A percentile compares a stretch with the other conserved stretches of the same genome.
These are phyloP conservation scores for Tylochromis polylepis DNA, from an alignment of 2,113 vertebrate species.

Conservation along the genomic window DNA sequence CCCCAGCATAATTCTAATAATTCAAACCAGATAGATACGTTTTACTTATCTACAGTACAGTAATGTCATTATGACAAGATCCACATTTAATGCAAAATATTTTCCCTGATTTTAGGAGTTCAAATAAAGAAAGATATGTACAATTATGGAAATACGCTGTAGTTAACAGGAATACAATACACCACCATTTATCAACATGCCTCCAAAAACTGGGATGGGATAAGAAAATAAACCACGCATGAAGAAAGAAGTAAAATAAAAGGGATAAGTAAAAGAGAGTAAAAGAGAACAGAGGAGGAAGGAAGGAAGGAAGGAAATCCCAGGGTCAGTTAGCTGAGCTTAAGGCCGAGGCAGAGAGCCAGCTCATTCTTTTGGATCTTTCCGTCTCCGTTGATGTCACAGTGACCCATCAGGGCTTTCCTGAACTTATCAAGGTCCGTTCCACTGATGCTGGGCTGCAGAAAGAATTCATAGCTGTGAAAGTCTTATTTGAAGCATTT, in stretches of 20 bases:
- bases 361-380: slow-evolving; percentile 95
- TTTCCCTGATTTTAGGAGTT: not conserved
- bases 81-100: not conserved
- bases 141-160: not conserved
- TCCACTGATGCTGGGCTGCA: slow-evolving; percentile 85
- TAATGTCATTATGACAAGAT: fast-evolving
- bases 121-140: not conserved
- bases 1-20: not conserved
- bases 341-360: slow-evolving; percentile 89
- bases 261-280: no score
- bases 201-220: not conserved
- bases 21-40: not conserved
- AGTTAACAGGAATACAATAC: not conserved
- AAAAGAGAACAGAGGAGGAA: not conserved
- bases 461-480: not conserved
- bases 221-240: not conserved
- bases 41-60: not conserved
- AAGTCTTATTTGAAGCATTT: not conserved
- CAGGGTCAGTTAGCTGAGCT: slow-evolving; percentile 63
- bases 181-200: not conserved
- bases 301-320: not conserved
- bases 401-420: slow-evolving; percentile 85
- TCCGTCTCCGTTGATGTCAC: slow-evolving; percentile 87
- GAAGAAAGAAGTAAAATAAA: not conserved
- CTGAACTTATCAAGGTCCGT: slow-evolving; percentile 87